Evolutionary conservation across 2,888 invertebrate species (phyloP), one percentile per base, ranked within the genome.

Genomic region (Adineta ricciae): DNA sequence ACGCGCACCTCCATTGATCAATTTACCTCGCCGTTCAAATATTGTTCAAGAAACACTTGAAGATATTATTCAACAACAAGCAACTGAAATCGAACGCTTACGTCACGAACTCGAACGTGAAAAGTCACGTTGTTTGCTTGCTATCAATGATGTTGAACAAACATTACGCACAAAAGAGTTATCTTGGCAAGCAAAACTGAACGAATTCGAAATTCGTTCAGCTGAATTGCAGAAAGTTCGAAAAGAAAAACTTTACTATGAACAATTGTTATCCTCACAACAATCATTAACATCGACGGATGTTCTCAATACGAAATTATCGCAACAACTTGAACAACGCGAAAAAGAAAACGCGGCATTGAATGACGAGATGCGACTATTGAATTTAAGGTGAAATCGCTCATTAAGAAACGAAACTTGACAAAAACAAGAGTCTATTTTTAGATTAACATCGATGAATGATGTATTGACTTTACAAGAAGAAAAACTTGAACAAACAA

Each of bases 381-480:
- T 78, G n/a, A 78, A 4, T 78, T 41, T 78, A 78, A 78, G 41
- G 78, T 64, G 1, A 32, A 64, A 16, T 64, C 32, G 1, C 2
- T 21, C 27, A 27, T 64, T 27, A 32, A 14, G 16, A 64, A 32
- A 64, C 19, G 0, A 32, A 64, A 16, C 16, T 16, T 64, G 16
- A 64, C 16, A 0, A 64, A 27, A 24, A 64, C 7, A 11, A 64
- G 19, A 27, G 32, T 19, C 50, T 50, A 64, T 64, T 64, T 24
- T 19, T 41, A 78, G 85, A 54, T 54, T 85, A n/a, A 83, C 72
- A 72, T 85, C 85, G 21, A 83, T 85, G 38, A 85, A 84, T 54
- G 83, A 85, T 83, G 83, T 85, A 36, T 54, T 85, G 16, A 64
- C 73, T 19, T 21, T 85, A 32, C 85, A 85, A 85, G 85, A 85